Evolutionary conservation across 2,113 vertebrate genomes (phyloP), one percentile per base, ranked within the genome.

Genomic region (Lepisosteus osseus): DNA sequence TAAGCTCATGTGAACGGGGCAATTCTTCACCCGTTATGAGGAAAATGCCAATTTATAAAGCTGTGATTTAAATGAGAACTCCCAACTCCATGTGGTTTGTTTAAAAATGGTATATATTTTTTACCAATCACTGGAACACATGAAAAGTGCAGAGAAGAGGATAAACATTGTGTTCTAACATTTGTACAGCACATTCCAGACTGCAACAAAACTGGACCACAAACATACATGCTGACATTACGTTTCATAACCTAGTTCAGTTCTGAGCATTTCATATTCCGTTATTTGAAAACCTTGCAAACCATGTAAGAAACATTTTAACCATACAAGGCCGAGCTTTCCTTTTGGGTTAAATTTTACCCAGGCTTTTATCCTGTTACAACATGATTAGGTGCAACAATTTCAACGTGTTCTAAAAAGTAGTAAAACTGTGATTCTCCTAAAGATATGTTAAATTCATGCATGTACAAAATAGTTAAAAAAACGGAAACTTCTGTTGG

Each of bases 171-270:
- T 65, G 80, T 85, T 82, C 75, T 70, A 73, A 70, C 85, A 87
- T 84, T 86, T 90, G 82, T 75, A 87, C 79, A 89, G 29, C 29
- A 75, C 80, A 82, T 86, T 81, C 88, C 74, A 84, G 81, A 89
- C 75, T 87, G 66, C 90, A 63, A 86, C 84, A 90, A 81, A 86
- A 90, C 29, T 29, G 29, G 29, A 29, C 29, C 77, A 90, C 85
- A 87, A 86, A 90, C 83, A 88, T 84, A 86, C 89, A 70, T 87
- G 81, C 80, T 80, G 86, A 90, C 89, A 86, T 86, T 90, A 88
- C 89, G 87, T 90, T 90, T 89, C 90, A 88, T 89, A 91, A 90
- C 86, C 89, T 87, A 90, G 90, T 91, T 92, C 88, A 92, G 87
- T 92, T 89, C 92, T 93, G 90, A 93, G 89, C 86, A 89, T 88